Evolutionary conservation across 2,888 invertebrate genomes (phyloP).

Genomic region (Amiota communis): DNA sequence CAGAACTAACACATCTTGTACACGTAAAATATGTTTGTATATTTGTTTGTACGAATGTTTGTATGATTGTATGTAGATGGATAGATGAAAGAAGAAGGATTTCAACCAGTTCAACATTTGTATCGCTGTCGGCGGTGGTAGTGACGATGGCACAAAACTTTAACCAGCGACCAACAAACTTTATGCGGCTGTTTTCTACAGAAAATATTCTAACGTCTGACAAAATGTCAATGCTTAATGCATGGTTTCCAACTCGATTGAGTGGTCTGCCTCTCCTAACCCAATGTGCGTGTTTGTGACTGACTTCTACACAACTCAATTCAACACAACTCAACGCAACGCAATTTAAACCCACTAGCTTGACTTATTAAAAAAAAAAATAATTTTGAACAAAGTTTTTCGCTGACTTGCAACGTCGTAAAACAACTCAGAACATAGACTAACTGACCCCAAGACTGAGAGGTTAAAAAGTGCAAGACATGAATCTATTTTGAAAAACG

Average conservation of each 20-base stretch:
- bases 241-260: conserved; percentile 8
- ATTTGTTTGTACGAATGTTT: too few relatives aligned
- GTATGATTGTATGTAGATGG: too few relatives aligned
- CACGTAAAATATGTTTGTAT: too few relatives aligned
- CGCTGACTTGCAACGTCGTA: too few relatives aligned
- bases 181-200: background rate
- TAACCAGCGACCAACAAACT: background rate
- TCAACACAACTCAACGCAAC: background rate
- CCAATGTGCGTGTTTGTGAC: background rate
- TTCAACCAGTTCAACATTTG: background rate
- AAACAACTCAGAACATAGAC: too few relatives aligned
- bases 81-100: too few relatives aligned
- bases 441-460: background rate
- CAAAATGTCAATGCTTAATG: conserved; percentile 12
- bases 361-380: conserved; percentile 11
- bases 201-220: conserved; percentile 7
- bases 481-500: conserved; percentile 24
- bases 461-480: conserved; percentile 9
- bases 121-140: background rate
- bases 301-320: background rate
- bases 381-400: conserved; percentile 1
- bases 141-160: conserved; percentile 2
- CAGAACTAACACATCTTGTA: conserved; percentile 2
- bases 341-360: background rate
- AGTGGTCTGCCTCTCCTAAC: background rate